Evolutionary conservation across 2,797 vertebrate genomes (phyloP).

Genomic region (Etheostoma nigrum): DNA sequence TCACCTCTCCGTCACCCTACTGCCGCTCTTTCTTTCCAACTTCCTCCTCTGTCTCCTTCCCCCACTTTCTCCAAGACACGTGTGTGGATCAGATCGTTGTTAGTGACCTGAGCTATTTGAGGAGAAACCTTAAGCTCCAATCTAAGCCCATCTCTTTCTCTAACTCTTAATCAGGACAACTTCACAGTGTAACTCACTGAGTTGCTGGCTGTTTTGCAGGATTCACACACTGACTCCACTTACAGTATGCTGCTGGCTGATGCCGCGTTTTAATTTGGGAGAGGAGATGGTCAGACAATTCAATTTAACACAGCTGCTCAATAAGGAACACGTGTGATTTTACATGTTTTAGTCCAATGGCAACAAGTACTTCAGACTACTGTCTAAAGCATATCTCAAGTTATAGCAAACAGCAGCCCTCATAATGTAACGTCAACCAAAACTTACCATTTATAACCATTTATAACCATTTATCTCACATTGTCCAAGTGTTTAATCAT

Average conservation of each 20-base stretch:
- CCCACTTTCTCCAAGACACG: conserved; percentile 20
- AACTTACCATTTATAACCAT: neutral
- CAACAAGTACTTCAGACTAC: neutral
- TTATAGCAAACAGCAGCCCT: neutral
- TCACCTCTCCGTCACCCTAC: conserved; percentile 34
- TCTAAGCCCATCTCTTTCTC: conserved; percentile 47
- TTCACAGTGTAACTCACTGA: conserved; percentile 45
- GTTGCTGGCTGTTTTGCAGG: conserved; percentile 35
- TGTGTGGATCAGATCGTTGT: conserved; percentile 49
- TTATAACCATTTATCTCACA: neutral
- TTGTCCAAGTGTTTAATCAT: too few species aligned
- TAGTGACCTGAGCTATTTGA: conserved; percentile 58
- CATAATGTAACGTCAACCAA: conserved; percentile 5
- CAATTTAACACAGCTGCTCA: conserved; percentile 6
- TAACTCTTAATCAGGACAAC: conserved; percentile 48
- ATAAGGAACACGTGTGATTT: neutral
- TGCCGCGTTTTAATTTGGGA: conserved; percentile 14
- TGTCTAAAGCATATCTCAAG: neutral
- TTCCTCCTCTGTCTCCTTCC: conserved; percentile 4
- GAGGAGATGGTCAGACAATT: neutral
- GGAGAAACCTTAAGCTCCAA: conserved; percentile 63
- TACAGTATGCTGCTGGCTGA: conserved; percentile 12
- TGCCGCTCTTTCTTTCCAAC: conserved; percentile 1
- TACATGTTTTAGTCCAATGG: neutral
- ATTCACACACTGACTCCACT: conserved; percentile 42